Evolutionary conservation across 2,888 invertebrate species (phyloP).

Genomic region (Coleophora deauratella): DNA sequence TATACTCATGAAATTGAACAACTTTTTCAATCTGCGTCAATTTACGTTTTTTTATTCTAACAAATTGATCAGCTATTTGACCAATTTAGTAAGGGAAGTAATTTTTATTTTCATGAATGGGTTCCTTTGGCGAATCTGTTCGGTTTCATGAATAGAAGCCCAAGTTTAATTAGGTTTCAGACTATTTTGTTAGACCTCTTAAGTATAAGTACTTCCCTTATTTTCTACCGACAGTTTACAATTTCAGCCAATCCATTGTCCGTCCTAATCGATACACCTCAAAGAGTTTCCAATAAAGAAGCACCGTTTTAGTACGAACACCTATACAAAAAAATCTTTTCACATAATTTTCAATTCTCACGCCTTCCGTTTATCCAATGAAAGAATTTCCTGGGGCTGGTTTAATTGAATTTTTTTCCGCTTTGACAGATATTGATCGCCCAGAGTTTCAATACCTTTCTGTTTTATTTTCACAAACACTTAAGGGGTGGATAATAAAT

Average conservation of each 20-base stretch:
- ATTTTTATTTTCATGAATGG: no score
- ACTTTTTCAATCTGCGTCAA: no score
- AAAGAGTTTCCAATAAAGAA: constrained; percentile 44
- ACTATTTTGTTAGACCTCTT: no score
- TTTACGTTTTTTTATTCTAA: no score
- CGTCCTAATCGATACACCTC: constrained; percentile 31
- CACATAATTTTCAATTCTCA: constrained; percentile 57
- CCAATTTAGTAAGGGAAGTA: no score
- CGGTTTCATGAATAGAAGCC: no score
- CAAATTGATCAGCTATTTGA: no score
- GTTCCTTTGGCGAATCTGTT: no score
- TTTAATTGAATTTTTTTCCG: constrained; percentile 62
- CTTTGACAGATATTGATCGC: constrained; percentile 65
- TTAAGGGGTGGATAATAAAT: constrained; percentile 54
- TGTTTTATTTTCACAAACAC: constrained; percentile 57
- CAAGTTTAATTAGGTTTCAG: no score
- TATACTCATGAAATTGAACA: no score
- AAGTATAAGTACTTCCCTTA: no score
- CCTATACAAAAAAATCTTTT: constrained; percentile 45
- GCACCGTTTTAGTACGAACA: constrained; percentile 37
- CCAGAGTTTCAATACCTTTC: constrained; percentile 51
- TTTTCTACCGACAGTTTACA: no score
- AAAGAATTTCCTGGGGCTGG: constrained; percentile 45
- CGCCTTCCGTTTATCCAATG: constrained; percentile 55
- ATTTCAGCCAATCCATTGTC: constrained; percentile 11